A percentile compares a stretch with the other conserved stretches of the same genome.
These are phyloP conservation scores for Polietes domitor DNA, from an alignment of 2,888 invertebrate species.

Conservation along the genomic window DNA sequence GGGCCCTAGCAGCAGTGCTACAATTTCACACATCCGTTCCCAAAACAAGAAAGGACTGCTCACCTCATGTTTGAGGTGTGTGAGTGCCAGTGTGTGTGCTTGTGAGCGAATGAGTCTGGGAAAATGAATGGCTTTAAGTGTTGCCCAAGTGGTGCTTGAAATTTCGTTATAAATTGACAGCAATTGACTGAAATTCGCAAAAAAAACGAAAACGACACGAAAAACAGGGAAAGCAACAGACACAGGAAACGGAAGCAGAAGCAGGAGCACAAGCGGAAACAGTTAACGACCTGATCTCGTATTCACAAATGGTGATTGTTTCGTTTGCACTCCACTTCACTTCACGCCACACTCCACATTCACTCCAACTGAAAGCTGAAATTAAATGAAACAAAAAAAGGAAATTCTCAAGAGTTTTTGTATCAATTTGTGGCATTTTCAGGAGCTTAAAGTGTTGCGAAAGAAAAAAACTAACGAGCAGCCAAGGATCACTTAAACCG, in stretches of 20 bases:
- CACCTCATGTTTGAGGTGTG: background rate
- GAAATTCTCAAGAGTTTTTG: conserved; percentile 8
- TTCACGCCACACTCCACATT: background rate
- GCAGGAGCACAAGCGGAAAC: conserved; percentile 30
- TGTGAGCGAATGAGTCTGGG: background rate
- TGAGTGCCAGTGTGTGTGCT: background rate
- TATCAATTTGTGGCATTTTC: background rate
- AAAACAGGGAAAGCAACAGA: background rate
- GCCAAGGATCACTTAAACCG: background rate
- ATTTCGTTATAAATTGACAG: conserved; percentile 35
- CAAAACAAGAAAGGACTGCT: background rate
- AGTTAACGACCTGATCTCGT: conserved; percentile 12
- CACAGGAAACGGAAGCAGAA: conserved; percentile 51
- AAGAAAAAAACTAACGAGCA: background rate
- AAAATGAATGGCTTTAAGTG: conserved; percentile 12
- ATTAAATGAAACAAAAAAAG: background rate
- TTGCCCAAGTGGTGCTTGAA: conserved; percentile 29
- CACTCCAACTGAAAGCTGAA: background rate
- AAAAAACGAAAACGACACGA: background rate
- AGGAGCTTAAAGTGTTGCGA: background rate
- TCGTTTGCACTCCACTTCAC: background rate
- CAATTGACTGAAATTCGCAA: conserved; percentile 47
- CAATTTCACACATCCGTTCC: background rate
- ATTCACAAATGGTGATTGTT: conserved; percentile 7
- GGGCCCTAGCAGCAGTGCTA: background rate